Conservation (phyloP, 2,113 vertebrate genomes). For the Plestiodon gilberti region DNA sequence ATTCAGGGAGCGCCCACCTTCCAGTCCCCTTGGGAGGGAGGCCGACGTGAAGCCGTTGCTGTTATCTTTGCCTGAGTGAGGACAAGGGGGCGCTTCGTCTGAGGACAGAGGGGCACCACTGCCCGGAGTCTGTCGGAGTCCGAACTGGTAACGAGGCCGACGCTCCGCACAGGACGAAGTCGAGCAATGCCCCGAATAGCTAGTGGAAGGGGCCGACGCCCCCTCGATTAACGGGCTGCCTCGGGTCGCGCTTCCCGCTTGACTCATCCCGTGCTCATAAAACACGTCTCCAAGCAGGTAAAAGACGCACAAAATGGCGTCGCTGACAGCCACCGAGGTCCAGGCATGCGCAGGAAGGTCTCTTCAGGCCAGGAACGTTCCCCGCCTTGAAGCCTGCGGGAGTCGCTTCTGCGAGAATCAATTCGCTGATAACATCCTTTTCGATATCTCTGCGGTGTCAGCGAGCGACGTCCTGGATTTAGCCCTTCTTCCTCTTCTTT, state of each 20-base stretch:
- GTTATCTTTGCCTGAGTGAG: neutral
- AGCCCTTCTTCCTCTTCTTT: too few relatives aligned
- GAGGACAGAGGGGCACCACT: neutral
- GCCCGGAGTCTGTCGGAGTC: conserved; percentile 55
- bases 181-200: conserved; percentile 4
- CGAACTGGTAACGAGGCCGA: conserved; percentile 37
- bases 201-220: rapidly evolving
- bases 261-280: rapidly evolving
- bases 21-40: neutral
- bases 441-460: too few relatives aligned
- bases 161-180: conserved; percentile 19
- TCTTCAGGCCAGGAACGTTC: neutral
- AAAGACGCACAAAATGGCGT: neutral
- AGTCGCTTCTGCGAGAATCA: neutral
- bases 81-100: neutral
- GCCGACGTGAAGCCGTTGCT: neutral
- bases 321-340: neutral
- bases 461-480: too few relatives aligned
- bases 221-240: rapidly evolving
- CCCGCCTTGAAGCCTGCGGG: neutral
- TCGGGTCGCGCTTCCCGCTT: rapidly evolving
- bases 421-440: too few relatives aligned
- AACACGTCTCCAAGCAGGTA: neutral
- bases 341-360: neutral
- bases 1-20: neutral